These are phyloP conservation scores for Varroa destructor DNA, from an alignment of 1,140 invertebrate species.

Conservation along the genomic window DNA sequence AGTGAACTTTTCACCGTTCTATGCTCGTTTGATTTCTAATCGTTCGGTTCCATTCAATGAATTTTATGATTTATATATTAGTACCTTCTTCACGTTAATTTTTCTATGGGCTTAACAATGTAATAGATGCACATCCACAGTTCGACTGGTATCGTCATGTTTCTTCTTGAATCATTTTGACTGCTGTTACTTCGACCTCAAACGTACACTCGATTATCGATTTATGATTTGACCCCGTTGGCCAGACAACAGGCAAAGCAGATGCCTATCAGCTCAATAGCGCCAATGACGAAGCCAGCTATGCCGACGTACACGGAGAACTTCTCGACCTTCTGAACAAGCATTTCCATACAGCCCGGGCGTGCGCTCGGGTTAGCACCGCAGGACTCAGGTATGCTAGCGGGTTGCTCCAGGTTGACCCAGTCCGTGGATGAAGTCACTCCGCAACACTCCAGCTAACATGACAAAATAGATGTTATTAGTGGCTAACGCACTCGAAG, in stretches of 20 bases:
- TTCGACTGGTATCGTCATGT: too few relatives aligned
- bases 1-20: too few relatives aligned
- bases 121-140: too few relatives aligned
- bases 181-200: too few relatives aligned
- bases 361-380: background rate
- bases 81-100: too few relatives aligned
- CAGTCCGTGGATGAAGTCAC: slow-evolving; percentile 21
- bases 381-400: background rate
- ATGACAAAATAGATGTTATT: background rate
- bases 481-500: too few relatives aligned
- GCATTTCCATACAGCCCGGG: slow-evolving; percentile 6
- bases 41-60: too few relatives aligned
- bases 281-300: slow-evolving; percentile 17
- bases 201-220: too few relatives aligned
- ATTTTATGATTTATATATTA: too few relatives aligned
- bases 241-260: slow-evolving; percentile 22
- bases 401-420: background rate
- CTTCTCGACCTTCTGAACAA: slow-evolving; percentile 1
- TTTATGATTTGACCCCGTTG: slow-evolving; percentile 23
- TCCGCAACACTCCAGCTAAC: slow-evolving; percentile 17
- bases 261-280: slow-evolving; percentile 26
- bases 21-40: too few relatives aligned
- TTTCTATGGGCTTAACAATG: too few relatives aligned
- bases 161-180: too few relatives aligned
- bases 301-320: slow-evolving; percentile 25